phyloP scores from a whole-genome alignment of 2,113 vertebrate genomes.

The Poeciliopsis retropinna region DNA sequence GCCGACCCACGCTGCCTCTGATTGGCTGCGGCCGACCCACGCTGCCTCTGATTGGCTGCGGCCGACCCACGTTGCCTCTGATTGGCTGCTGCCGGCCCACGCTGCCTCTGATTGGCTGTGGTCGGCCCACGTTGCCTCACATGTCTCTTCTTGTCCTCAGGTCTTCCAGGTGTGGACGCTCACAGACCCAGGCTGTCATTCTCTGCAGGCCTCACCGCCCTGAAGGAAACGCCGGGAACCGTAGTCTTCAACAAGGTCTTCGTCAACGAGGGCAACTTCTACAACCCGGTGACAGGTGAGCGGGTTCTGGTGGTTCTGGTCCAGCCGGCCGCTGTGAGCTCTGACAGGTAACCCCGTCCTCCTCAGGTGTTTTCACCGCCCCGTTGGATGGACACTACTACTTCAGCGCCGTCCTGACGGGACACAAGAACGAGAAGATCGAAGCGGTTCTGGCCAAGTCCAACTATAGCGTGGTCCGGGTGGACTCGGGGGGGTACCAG shows the following conservation, averaged over 20 bases:
- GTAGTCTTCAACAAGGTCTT: constrained; percentile 90
- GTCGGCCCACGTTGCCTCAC: background rate
- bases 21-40: no score
- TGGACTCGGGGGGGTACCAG: constrained; percentile 91
- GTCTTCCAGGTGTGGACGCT: constrained; percentile 81
- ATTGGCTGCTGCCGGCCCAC: no score
- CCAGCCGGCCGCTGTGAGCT: background rate
- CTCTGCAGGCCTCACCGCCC: constrained; percentile 87
- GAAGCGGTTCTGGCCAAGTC: constrained; percentile 94
- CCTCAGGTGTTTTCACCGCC: constrained; percentile 87
- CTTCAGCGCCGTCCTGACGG: constrained; percentile 90
- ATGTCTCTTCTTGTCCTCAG: constrained; percentile 60
- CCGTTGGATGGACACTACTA: constrained; percentile 88
- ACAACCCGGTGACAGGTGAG: constrained; percentile 85
- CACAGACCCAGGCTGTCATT: constrained; percentile 83
- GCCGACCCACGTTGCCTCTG: no score
- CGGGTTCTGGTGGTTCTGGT: background rate
- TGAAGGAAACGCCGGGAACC: constrained; percentile 84
- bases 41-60: background rate
- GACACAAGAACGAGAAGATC: constrained; percentile 88
- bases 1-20: no score
- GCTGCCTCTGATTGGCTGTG: background rate
- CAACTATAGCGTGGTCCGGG: constrained; percentile 89
- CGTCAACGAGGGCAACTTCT: constrained; percentile 88
- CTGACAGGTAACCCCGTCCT: constrained; percentile 2